Evolutionary conservation across 2,888 invertebrate species (phyloP).

Genomic region (Nasonovia ribisnigri): DNA sequence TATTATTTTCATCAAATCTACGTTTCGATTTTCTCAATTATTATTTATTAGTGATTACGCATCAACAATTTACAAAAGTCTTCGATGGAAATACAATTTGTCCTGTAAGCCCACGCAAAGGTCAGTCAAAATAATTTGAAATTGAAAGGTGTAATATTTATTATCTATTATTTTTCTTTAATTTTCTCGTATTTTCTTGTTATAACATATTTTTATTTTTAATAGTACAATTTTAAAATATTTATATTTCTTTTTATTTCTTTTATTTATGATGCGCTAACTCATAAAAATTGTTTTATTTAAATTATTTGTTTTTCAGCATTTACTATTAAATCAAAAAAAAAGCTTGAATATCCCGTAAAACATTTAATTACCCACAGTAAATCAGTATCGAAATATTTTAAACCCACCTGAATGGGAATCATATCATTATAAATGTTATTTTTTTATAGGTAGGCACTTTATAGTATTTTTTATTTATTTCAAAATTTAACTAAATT

Average conservation of each 20-base stretch:
- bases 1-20: neutral
- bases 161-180: neutral
- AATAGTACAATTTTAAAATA: neutral
- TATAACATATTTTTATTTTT: neutral
- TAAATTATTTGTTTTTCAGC: no score
- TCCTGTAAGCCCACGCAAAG: neutral
- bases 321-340: no score
- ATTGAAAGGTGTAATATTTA: neutral
- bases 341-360: no score
- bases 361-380: no score
- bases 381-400: no score
- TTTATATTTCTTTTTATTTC: neutral
- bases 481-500: neutral
- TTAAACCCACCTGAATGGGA: no score
- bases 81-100: neutral
- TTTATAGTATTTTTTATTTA: neutral
- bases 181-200: neutral
- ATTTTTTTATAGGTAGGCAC: neutral
- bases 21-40: neutral
- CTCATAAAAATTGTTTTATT: no score
- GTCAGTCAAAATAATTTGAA: neutral
- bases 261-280: neutral
- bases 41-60: neutral
- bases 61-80: neutral
- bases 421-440: no score